phyloP scores from a whole-genome alignment of 1,140 invertebrate genomes.

The Pseudomyrmex dendroicus region DNA sequence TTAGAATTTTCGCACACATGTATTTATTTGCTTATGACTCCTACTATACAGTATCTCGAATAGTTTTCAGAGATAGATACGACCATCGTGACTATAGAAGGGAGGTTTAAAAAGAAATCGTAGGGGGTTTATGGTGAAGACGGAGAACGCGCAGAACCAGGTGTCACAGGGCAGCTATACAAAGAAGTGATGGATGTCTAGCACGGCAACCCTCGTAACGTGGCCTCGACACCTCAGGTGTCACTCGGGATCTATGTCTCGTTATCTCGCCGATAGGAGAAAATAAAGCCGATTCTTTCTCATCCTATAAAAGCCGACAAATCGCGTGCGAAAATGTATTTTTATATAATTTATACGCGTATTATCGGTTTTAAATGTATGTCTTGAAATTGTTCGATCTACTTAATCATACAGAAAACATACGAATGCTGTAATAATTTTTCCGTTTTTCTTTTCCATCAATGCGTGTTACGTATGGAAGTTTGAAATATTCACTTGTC shows the following conservation, averaged over 20 bases:
- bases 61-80: slow-evolving; percentile 57
- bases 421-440: no score
- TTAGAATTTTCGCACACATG: background rate
- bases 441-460: no score
- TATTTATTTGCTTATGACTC: slow-evolving; percentile 65
- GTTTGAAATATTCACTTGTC: no score
- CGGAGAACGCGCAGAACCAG: slow-evolving; percentile 71
- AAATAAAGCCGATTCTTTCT: slow-evolving; percentile 57
- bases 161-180: slow-evolving; percentile 75
- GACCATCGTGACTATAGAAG: slow-evolving; percentile 37
- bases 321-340: background rate
- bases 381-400: no score
- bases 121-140: slow-evolving; percentile 49
- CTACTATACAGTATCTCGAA: background rate
- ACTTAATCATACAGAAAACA: no score
- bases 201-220: slow-evolving; percentile 74
- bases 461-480: no score
- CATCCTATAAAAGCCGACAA: slow-evolving; percentile 18
- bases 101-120: slow-evolving; percentile 66
- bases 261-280: slow-evolving; percentile 69
- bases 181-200: slow-evolving; percentile 79
- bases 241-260: slow-evolving; percentile 73
- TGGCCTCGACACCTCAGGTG: slow-evolving; percentile 77
- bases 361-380: background rate
- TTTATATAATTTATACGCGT: slow-evolving; percentile 29